A percentile compares a stretch with the other conserved stretches of the same genome.
Evolutionary conservation across 2,797 vertebrate genomes (phyloP).

Genomic region (Enteromius anoplus): DNA sequence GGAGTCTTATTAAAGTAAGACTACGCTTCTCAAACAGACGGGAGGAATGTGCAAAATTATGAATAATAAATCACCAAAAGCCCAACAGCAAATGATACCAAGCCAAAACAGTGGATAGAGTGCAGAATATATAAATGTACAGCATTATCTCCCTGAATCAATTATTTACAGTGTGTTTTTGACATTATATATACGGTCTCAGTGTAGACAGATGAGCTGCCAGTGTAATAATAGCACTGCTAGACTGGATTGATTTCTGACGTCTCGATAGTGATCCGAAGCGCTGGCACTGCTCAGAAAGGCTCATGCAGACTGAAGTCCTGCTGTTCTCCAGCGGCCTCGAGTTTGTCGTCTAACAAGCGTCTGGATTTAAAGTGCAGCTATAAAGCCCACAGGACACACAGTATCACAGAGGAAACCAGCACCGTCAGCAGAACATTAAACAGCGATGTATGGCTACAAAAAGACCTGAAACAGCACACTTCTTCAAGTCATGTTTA

Average conservation of each 20-base stretch:
- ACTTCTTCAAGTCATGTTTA: not conserved
- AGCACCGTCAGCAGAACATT: conserved; percentile 45
- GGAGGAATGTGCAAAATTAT: not conserved
- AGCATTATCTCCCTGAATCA: not conserved
- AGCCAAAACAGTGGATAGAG: not conserved
- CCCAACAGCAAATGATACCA: not conserved
- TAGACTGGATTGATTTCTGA: no score
- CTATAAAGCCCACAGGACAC: conserved; percentile 54
- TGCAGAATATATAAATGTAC: not conserved
- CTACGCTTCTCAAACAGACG: conserved; percentile 1
- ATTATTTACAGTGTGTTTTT: not conserved
- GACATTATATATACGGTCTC: no score
- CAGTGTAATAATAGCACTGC: not conserved
- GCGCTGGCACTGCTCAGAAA: not conserved
- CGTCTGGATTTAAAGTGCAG: conserved; percentile 46
- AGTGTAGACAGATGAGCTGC: not conserved
- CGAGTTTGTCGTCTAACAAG: conserved; percentile 39
- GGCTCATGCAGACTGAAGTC: not conserved
- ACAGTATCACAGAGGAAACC: conserved; percentile 46
- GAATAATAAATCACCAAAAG: not conserved
- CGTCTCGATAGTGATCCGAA: not conserved
- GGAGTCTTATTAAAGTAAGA: conserved; percentile 33
- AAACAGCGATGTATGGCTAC: conserved; percentile 40
- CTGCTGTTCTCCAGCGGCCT: conserved; percentile 4
- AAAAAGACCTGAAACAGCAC: conserved; percentile 24